Evolutionary conservation across 2,797 vertebrate species (phyloP).

Genomic region (Meda fulgida): DNA sequence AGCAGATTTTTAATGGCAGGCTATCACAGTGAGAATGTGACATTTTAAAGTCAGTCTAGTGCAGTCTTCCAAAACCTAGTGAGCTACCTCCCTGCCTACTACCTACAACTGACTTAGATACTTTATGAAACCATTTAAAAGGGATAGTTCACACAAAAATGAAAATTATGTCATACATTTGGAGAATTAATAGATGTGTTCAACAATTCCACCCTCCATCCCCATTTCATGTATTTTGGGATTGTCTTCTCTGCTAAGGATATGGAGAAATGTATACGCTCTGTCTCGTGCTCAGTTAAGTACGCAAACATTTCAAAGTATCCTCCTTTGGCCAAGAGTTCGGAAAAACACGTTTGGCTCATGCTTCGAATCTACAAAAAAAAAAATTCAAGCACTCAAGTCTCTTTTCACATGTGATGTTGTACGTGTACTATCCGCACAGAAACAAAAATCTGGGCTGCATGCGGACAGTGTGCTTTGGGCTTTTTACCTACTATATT

Average conservation of each 20-base stretch:
- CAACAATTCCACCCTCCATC: neutral
- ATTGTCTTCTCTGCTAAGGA: neutral
- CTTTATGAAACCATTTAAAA: neutral
- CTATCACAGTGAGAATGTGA: constrained; percentile 68
- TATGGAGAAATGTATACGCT: neutral
- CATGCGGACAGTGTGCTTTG: too few species aligned
- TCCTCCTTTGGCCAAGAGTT: too few species aligned
- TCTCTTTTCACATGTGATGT: too few species aligned
- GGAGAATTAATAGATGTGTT: neutral
- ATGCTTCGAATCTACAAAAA: too few species aligned
- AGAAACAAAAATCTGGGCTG: too few species aligned
- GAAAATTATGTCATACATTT: neutral
- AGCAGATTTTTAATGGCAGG: constrained; percentile 36
- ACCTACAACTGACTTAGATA: neutral
- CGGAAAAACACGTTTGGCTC: too few species aligned
- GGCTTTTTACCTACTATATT: too few species aligned
- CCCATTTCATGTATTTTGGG: constrained; percentile 6
- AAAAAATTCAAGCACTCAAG: too few species aligned
- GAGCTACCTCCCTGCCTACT: neutral
- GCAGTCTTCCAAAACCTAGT: neutral
- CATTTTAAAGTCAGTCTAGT: constrained; percentile 71
- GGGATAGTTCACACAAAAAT: neutral
- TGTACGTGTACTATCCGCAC: too few species aligned
- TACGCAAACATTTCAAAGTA: too few species aligned
- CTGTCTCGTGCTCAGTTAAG: too few species aligned